Evolutionary conservation across 2,797 vertebrate genomes (phyloP), one percentile per base, ranked within the genome.

Genomic region (Gymnopithys bicolor): DNA sequence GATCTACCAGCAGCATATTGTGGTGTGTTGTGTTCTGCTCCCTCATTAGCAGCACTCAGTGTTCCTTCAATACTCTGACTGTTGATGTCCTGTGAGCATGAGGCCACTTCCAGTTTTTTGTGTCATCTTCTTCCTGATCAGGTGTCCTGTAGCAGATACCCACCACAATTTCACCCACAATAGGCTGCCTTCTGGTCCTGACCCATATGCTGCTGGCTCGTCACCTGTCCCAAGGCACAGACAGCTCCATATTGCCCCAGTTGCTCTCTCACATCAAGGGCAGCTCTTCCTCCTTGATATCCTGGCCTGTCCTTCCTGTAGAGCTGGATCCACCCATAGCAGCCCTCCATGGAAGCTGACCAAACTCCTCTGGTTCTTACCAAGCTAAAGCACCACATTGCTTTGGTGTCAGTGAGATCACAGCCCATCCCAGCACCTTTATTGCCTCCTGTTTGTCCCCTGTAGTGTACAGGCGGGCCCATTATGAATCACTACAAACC

Each of bases 341-440:
- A 86, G 46, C 51, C 11, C 19, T 80, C 37, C 14, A 3, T 3
- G 27, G 6, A 37, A 84, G n/a, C 55, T 77, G 51, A 41, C 2
- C 2, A 1, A 11, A 18, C 2, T 14, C 2, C 9, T 17, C 8
- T 1, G 4, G 10, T 60, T 46, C 53, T 48, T n/a, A 7, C 19
- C 9, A 22, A 71, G 11, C 39, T 15, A 5, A 22, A 14, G 28
- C 11, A n/a, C 19, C 0, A 0, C 18, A 3, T 24, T 19, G 11
- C 53, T 87, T 56, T 27, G 56, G 22, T n/a, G 22, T 30, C n/a
- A 33, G 68, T 0, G 0, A 33, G 28, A 14, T 30, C 56, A 9
- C 35, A 71, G 19, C 30, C 14, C 32, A 48, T 21, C 19, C 41
- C 68, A 73, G 67, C 23, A 25, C n/a, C 9, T 55, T 27, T 53